These are phyloP conservation scores for Xenopus petersii DNA, from an alignment of 2,797 vertebrate genomes.

Conservation along the genomic window DNA sequence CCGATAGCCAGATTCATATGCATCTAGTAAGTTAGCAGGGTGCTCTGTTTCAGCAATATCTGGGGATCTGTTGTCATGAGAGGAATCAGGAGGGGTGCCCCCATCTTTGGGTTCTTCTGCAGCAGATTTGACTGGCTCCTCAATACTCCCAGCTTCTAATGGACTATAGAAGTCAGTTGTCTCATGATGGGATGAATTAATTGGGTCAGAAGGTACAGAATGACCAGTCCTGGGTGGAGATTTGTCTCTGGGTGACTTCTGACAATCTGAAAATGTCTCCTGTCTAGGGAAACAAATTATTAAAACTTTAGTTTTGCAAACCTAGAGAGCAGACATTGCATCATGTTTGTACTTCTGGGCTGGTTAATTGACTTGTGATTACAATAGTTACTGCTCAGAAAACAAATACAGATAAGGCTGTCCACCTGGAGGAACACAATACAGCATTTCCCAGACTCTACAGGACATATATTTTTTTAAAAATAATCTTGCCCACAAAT, in stretches of 20 bases:
- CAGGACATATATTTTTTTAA: no score
- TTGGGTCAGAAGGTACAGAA: not conserved
- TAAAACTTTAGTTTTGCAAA: no score
- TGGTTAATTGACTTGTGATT: no score
- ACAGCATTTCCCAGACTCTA: no score
- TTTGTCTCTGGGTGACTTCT: not conserved
- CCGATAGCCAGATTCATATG: slow-evolving; percentile 2
- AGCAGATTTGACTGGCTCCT: not conserved
- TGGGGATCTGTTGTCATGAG: not conserved
- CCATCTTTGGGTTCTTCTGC: not conserved
- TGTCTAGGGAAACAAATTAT: not conserved
- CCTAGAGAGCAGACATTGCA: no score
- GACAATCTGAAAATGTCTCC: not conserved
- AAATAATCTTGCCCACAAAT: no score
- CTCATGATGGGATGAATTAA: not conserved
- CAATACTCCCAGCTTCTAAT: not conserved
- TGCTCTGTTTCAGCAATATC: not conserved
- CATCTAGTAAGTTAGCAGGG: not conserved
- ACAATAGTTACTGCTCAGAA: no score
- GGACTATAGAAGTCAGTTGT: not conserved
- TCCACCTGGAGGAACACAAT: no score
- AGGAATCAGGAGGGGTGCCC: not conserved
- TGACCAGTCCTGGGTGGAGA: not conserved
- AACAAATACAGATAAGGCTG: no score
- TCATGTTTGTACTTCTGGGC: no score